Conservation (phyloP, 2,888 invertebrate genomes). For the Aelia acuminata region DNA sequence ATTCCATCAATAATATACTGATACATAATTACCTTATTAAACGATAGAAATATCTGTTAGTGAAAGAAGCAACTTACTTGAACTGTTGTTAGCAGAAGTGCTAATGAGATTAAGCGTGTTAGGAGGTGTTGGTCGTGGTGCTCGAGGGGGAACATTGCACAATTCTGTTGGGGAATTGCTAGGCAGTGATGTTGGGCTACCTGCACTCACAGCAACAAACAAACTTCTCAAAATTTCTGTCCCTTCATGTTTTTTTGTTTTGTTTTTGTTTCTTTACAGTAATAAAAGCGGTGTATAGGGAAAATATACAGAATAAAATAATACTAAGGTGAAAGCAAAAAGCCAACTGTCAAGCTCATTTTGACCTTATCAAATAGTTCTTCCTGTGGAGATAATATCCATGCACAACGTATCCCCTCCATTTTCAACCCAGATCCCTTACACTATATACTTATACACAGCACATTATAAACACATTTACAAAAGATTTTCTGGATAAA, state of each 20-base stretch:
- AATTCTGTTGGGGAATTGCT: slow-evolving; percentile 64
- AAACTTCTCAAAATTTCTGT: slow-evolving; percentile 38
- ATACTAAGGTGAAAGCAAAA: slow-evolving; percentile 41
- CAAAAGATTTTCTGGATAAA: slow-evolving; percentile 1
- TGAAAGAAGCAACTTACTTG: slow-evolving; percentile 63
- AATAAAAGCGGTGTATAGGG: slow-evolving; percentile 36
- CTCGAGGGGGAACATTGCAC: slow-evolving; percentile 68
- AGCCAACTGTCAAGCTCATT: slow-evolving; percentile 46
- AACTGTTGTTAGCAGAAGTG: slow-evolving; percentile 65
- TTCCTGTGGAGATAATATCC: slow-evolving; percentile 48
- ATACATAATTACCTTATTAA: not conserved
- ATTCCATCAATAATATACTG: not conserved
- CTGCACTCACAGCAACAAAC: slow-evolving; percentile 62
- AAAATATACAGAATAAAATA: slow-evolving; percentile 34
- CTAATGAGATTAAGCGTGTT: slow-evolving; percentile 84
- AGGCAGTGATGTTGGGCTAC: slow-evolving; percentile 66
- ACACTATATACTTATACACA: not conserved
- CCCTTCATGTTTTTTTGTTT: slow-evolving; percentile 41
- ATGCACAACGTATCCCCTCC: slow-evolving; percentile 47
- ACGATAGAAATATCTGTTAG: slow-evolving; percentile 34
- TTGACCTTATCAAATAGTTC: slow-evolving; percentile 47
- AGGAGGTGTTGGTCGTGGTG: slow-evolving; percentile 84
- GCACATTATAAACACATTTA: not conserved
- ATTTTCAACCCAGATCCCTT: slow-evolving; percentile 26
- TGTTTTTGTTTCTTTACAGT: slow-evolving; percentile 24